Conservation (phyloP, 1,140 invertebrate species). For the Ylistrum balloti region DNA sequence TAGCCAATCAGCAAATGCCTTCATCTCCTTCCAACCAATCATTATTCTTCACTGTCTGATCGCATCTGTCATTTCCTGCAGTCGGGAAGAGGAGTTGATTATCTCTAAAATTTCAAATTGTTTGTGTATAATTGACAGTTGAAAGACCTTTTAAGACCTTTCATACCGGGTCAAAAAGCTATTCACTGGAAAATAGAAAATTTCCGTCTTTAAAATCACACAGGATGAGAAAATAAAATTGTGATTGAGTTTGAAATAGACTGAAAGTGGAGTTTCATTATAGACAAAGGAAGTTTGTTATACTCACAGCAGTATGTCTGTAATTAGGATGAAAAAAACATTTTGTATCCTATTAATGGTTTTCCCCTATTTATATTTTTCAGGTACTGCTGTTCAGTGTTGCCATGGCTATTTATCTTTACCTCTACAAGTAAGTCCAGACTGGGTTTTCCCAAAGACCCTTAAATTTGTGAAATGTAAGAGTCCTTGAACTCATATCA, state of each 20-base stretch:
- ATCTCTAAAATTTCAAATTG: constrained; percentile 36
- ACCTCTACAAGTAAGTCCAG: constrained; percentile 18
- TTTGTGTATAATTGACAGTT: constrained; percentile 24
- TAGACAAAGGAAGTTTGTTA: background rate
- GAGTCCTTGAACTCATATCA: too few relatives aligned
- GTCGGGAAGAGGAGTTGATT: constrained; percentile 11
- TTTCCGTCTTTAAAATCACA: constrained; percentile 27
- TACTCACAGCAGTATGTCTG: background rate
- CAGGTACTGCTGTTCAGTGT: background rate
- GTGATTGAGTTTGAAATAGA: constrained; percentile 17
- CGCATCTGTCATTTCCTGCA: constrained; percentile 26
- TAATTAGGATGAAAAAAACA: background rate
- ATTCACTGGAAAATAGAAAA: background rate
- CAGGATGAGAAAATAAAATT: constrained; percentile 20
- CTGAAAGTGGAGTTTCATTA: background rate
- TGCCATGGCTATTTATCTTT: background rate
- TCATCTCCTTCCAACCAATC: constrained; percentile 1
- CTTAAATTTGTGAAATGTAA: too few relatives aligned
- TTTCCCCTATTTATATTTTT: background rate
- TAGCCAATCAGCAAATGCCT: background rate
- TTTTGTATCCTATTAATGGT: background rate
- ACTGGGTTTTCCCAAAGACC: too few relatives aligned
- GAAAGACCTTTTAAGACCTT: constrained; percentile 27
- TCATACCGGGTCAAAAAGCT: background rate
- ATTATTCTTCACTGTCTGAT: background rate